These are phyloP conservation scores for Hemicentrotus pulcherrimus DNA, from an alignment of 35 echinoderm and acorn worm genomes.

Conservation along the genomic window DNA sequence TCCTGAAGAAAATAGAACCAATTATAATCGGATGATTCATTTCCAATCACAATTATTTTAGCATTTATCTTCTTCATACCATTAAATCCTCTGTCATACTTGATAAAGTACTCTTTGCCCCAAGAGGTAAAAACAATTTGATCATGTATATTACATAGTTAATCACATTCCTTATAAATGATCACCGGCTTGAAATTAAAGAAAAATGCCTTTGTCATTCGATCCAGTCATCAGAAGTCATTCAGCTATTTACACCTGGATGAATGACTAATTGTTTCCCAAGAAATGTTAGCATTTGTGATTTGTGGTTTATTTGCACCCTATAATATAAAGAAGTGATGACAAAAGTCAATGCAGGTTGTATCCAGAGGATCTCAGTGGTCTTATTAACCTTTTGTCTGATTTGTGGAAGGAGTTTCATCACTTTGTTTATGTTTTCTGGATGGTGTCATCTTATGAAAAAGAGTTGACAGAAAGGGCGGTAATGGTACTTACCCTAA, in stretches of 20 bases:
- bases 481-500: neutral
- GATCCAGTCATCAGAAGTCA: neutral
- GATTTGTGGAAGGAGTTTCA: neutral
- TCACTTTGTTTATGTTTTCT: neutral
- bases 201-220: neutral
- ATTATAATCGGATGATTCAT: neutral
- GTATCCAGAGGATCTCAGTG: neutral
- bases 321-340: neutral
- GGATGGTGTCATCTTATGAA: neutral
- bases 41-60: neutral
- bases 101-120: neutral
- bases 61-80: neutral
- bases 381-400: neutral
- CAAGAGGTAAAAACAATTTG: too few relatives aligned
- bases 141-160: neutral
- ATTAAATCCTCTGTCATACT: neutral
- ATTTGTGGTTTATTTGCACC: neutral
- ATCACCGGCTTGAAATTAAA: neutral
- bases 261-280: neutral
- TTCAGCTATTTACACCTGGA: neutral
- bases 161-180: too few relatives aligned
- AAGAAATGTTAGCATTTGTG: neutral
- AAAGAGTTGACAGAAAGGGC: neutral
- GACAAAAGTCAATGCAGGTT: neutral
- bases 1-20: neutral